A percentile compares a stretch with the other conserved stretches of the same genome.
phyloP scores from a whole-genome alignment of 2,797 vertebrate species.

The Acipenser oxyrinchus region DNA sequence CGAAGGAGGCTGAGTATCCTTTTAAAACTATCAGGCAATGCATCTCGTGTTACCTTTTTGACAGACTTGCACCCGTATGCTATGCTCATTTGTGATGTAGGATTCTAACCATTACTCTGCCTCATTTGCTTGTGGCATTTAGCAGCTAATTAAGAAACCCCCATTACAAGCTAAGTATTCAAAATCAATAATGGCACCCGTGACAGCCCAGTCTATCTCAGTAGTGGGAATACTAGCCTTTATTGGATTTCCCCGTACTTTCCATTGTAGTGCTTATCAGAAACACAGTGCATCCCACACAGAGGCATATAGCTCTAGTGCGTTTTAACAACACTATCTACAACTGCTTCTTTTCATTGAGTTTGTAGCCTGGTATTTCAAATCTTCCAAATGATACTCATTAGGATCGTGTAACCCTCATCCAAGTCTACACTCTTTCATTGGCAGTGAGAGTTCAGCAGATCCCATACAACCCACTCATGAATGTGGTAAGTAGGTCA shows the following conservation, averaged over 20 bases:
- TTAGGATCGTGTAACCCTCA: not conserved
- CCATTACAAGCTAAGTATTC: conserved; percentile 29
- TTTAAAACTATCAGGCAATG: conserved; percentile 5
- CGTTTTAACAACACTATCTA: not conserved
- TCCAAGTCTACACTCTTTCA: not conserved
- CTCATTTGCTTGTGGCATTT: conserved; percentile 35
- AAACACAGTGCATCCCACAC: conserved; percentile 20
- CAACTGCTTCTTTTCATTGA: not conserved
- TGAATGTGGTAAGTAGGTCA: too few species aligned
- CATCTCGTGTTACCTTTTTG: not conserved
- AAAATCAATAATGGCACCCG: conserved; percentile 40
- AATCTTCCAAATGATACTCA: not conserved
- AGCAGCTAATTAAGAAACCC: conserved; percentile 51
- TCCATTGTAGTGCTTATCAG: conserved; percentile 40
- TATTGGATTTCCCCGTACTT: conserved; percentile 46
- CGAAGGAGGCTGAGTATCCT: not conserved
- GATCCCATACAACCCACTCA: not conserved
- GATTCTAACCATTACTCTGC: conserved; percentile 27
- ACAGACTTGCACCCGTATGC: not conserved
- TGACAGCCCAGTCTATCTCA: conserved; percentile 28
- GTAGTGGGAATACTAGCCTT: conserved; percentile 15
- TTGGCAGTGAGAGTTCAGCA: not conserved
- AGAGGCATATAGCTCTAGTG: not conserved
- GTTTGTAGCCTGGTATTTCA: not conserved
- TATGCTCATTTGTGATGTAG: not conserved